Conservation (phyloP, 2,888 invertebrate species). For the Volucella inanis region DNA sequence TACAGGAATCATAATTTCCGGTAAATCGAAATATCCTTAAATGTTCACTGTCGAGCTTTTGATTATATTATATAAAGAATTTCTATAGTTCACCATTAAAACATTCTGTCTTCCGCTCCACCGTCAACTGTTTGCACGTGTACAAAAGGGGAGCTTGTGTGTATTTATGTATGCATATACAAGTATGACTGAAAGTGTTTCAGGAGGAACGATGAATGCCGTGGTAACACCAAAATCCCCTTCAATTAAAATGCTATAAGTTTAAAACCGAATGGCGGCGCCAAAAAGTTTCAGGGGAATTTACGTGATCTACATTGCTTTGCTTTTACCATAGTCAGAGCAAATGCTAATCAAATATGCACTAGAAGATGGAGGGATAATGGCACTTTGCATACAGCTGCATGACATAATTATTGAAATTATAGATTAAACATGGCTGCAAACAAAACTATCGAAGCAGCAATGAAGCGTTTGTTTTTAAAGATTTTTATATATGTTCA, state of each 20-base stretch:
- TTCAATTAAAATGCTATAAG: constrained; percentile 57
- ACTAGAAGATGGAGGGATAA: constrained; percentile 4
- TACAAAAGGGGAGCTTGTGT: background rate
- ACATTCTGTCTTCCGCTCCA: background rate
- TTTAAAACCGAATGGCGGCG: constrained; percentile 37
- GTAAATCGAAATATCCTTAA: constrained; percentile 53
- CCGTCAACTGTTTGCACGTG: constrained; percentile 15
- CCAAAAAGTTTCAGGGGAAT: constrained; percentile 15
- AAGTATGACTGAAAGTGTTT: constrained; percentile 18
- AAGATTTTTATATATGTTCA: no score
- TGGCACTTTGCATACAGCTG: constrained; percentile 34
- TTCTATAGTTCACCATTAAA: constrained; percentile 8
- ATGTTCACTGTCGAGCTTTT: constrained; percentile 31
- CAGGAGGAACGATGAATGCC: constrained; percentile 31
- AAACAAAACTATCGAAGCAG: background rate
- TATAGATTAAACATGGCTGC: constrained; percentile 37
- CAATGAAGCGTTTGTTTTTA: no score
- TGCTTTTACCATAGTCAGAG: constrained; percentile 1
- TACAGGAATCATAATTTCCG: constrained; percentile 22
- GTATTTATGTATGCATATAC: no score
- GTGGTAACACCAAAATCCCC: constrained; percentile 46
- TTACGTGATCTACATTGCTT: background rate
- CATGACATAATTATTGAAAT: constrained; percentile 43
- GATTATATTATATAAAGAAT: constrained; percentile 24
- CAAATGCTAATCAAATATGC: constrained; percentile 41